A percentile compares a stretch with the other conserved stretches of the same genome.
phyloP scores from a whole-genome alignment of 2,113 vertebrate genomes.

The Platysternon megacephalum region DNA sequence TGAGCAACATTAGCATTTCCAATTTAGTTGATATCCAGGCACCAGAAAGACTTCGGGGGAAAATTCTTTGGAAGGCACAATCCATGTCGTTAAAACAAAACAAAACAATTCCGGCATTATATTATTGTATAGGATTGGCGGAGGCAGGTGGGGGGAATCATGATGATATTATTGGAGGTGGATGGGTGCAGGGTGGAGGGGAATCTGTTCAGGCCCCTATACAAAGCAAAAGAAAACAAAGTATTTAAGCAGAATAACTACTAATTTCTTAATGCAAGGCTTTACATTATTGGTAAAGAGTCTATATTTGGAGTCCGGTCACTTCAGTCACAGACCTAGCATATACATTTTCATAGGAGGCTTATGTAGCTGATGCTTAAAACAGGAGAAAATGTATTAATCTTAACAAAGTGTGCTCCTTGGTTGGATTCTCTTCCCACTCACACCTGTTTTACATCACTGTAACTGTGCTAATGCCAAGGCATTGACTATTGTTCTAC shows the following conservation, averaged over 20 bases:
- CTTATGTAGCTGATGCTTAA: slow-evolving; percentile 55
- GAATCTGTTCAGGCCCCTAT: slow-evolving; percentile 6
- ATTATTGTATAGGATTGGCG: neutral
- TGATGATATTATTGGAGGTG: neutral
- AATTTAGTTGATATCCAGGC: neutral
- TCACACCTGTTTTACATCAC: slow-evolving; percentile 6
- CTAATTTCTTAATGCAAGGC: slow-evolving; percentile 51
- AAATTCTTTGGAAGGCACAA: neutral
- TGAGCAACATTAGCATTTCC: neutral
- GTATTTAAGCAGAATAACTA: slow-evolving; percentile 54
- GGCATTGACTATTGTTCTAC: neutral
- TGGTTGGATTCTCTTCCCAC: neutral
- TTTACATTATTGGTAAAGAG: slow-evolving; percentile 50
- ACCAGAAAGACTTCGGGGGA: slow-evolving; percentile 12
- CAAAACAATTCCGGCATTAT: neutral
- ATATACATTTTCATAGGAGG: slow-evolving; percentile 65
- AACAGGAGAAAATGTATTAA: slow-evolving; percentile 65
- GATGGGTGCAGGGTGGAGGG: neutral
- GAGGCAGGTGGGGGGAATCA: neutral
- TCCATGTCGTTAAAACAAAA: neutral
- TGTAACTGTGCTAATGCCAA: neutral
- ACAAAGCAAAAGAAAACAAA: slow-evolving; percentile 47
- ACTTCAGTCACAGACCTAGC: slow-evolving; percentile 59
- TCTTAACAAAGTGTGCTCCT: slow-evolving; percentile 42
- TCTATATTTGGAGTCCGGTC: slow-evolving; percentile 31